Evolutionary conservation across 2,888 invertebrate species (phyloP).

Genomic region (Metalampra italica): DNA sequence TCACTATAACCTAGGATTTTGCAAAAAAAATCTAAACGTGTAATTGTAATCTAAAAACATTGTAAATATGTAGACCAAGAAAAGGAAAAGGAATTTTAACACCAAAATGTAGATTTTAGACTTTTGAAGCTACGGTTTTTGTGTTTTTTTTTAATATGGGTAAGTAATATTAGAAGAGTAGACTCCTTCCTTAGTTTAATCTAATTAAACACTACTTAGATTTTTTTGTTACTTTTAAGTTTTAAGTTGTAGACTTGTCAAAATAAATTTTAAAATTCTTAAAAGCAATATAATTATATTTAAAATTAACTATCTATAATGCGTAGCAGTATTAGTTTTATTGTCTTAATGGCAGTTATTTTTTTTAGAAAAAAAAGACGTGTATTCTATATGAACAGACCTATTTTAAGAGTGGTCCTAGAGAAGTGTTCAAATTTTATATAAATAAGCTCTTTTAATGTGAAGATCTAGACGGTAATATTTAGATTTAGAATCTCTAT

Average conservation of each 20-base stretch:
- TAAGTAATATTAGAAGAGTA: no score
- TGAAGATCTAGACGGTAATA: constrained; percentile 4
- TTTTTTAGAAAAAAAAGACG: constrained; percentile 28
- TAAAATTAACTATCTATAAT: background rate
- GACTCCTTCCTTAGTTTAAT: background rate
- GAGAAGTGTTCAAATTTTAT: constrained; percentile 47
- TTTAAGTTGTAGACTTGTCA: background rate
- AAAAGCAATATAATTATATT: background rate
- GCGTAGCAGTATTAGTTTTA: background rate
- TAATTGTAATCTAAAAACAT: constrained; percentile 7
- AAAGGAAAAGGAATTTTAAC: constrained; percentile 38
- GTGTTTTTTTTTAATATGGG: background rate
- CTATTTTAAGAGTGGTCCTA: constrained; percentile 25
- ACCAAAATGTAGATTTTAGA: constrained; percentile 45
- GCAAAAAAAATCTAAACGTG: background rate
- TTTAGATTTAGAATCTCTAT: background rate
- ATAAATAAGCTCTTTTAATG: constrained; percentile 10
- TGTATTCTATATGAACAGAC: constrained; percentile 15
- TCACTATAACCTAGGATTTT: no score
- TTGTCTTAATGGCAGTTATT: constrained; percentile 21
- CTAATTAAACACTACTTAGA: background rate
- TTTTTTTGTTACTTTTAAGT: background rate
- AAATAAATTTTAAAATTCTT: background rate
- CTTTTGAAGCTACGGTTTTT: constrained; percentile 1
- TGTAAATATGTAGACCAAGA: constrained; percentile 16